These are phyloP conservation scores for Phalanger gymnotis DNA, from an alignment of 2,797 vertebrate genomes.

Conservation along the genomic window DNA sequence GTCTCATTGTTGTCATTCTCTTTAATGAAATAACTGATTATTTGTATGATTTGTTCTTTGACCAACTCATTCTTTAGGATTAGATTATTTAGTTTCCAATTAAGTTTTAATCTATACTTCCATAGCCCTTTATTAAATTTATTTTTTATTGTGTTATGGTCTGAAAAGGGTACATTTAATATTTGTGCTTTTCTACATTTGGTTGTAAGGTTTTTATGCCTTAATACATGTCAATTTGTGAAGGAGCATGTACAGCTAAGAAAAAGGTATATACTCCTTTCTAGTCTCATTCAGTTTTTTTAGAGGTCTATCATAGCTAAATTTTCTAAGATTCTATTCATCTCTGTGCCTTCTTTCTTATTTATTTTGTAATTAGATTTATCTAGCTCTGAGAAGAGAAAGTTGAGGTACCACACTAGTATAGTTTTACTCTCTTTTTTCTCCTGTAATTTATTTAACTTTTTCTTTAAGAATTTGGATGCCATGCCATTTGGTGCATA, in stretches of 20 bases:
- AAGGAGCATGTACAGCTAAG: background rate
- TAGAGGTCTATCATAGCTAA: background rate
- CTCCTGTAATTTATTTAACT: too few relatives aligned
- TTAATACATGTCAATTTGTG: background rate
- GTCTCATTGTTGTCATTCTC: background rate
- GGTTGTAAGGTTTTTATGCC: background rate
- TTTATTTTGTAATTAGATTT: too few relatives aligned
- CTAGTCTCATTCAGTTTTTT: background rate
- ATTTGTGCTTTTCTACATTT: background rate
- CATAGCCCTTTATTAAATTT: background rate
- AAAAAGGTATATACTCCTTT: too few relatives aligned
- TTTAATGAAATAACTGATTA: background rate
- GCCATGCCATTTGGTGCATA: too few relatives aligned
- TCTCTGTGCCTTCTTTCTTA: too few relatives aligned
- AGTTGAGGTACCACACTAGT: too few relatives aligned
- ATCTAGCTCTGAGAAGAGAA: too few relatives aligned
- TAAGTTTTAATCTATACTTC: background rate
- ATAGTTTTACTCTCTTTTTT: too few relatives aligned
- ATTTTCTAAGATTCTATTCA: background rate
- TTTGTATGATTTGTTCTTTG: background rate
- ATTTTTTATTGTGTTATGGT: background rate
- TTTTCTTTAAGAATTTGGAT: too few relatives aligned
- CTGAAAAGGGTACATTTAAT: background rate
- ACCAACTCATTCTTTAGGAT: background rate
- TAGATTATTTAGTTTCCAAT: background rate